Evolutionary conservation across 2,797 vertebrate species (phyloP).

Genomic region (Cryptoprocta ferox): DNA sequence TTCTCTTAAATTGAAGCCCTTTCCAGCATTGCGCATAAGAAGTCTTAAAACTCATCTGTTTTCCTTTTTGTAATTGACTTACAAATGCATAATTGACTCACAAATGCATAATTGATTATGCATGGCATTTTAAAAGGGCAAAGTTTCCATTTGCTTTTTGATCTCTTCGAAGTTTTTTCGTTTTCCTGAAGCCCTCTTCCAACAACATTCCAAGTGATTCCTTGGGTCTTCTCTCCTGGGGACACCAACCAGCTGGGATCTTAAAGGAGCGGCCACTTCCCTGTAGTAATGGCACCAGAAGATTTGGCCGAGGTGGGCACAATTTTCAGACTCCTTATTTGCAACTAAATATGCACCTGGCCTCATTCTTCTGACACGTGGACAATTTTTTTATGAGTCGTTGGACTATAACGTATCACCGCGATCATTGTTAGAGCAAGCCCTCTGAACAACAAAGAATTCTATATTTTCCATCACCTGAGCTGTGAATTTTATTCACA

Average conservation of each 20-base stretch:
- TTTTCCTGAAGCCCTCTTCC: constrained; percentile 48
- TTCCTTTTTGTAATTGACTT: constrained; percentile 79
- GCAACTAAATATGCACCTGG: neutral
- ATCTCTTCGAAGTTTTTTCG: constrained; percentile 20
- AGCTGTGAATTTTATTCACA: neutral
- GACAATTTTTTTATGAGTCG: neutral
- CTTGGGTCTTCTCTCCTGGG: neutral
- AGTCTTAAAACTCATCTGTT: constrained; percentile 80
- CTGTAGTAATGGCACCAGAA: neutral
- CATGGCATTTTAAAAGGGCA: constrained; percentile 79
- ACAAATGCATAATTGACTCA: constrained; percentile 79
- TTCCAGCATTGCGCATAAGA: constrained; percentile 67
- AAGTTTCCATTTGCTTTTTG: constrained; percentile 70
- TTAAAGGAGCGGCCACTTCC: neutral
- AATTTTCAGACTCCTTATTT: neutral
- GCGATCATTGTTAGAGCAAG: neutral
- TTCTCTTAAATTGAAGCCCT: constrained; percentile 74
- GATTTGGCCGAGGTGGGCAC: neutral
- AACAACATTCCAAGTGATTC: neutral
- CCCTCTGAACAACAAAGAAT: neutral
- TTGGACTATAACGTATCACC: neutral
- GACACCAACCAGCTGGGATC: neutral
- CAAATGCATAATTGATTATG: constrained; percentile 76
- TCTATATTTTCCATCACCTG: neutral
- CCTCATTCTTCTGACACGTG: neutral